Base-by-base conservation (phyloP, 2,113 vertebrate species). In the Rhadina sibilatrix region DNA sequence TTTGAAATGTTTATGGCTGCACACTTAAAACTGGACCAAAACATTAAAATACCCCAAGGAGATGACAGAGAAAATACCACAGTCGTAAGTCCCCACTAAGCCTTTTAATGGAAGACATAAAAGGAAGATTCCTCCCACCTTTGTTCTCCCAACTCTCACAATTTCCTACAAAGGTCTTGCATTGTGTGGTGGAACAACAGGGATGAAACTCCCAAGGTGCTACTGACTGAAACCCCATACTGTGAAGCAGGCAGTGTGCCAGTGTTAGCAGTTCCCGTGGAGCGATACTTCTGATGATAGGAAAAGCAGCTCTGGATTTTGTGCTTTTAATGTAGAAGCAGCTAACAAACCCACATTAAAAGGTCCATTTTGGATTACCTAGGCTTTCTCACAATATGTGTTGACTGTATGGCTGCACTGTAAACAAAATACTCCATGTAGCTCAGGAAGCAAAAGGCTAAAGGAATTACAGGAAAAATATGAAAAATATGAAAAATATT, bases 391-490 rank as follows among this genome's bases (percentile, higher is more conserved):
- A 66, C 54, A 87, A 14, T 42, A 60, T 66, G 33, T 35, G 82
- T 57, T 8, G 6, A 49, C 68, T 53, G 84, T 61, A 90, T 80
- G 75, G 63, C 57, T 89, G 78, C 82, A 50, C 17, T 38, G 50
- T 83, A 83, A 96, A 95, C 42, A 94, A 88, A 88, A 80, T 54
- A 53, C 20, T 91, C 68, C 30, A 12, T 12, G 47, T 31, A 61
- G 38, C 78, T 74, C 52, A 24, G 59, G 42, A 89, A 30, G 23
- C 27, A 44, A 81, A 89, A 69, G 37, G 23, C 47, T 80, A 76
- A 94, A 87, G 60, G 56, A 94, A 90, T 83, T 47, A 40, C 15
- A 91, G 42, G 66, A 74, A 90, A 94, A 91, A 83, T 65, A 91
- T 6, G 40, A 54, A 69, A 95, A 95, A 93, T 86, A 96, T 86